phyloP scores from a whole-genome alignment of 2,888 invertebrate genomes.

The Fragum sueziense region DNA sequence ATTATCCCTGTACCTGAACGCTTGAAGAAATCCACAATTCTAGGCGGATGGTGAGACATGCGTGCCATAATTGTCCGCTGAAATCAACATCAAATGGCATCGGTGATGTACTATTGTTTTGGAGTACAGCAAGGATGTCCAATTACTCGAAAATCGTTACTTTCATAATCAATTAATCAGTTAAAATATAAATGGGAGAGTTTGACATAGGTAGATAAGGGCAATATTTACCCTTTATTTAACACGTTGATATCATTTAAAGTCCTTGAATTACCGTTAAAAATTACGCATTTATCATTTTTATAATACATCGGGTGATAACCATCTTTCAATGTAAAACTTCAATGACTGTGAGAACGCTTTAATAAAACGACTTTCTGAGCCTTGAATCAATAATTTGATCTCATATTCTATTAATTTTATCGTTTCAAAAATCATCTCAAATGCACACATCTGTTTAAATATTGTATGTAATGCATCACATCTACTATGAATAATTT shows the following conservation, averaged over 20 bases:
- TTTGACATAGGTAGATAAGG: neutral
- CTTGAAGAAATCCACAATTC: neutral
- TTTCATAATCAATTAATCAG: no score
- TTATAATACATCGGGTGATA: neutral
- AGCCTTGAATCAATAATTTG: neutral
- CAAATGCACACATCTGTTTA: no score
- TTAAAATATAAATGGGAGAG: neutral
- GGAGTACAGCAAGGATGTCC: no score
- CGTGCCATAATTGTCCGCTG: neutral
- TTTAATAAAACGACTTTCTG: neutral
- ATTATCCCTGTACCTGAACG: constrained; percentile 7
- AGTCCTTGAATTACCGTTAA: constrained; percentile 6
- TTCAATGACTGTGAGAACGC: neutral
- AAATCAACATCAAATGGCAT: no score
- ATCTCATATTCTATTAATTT: no score
- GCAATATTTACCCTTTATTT: constrained; percentile 22
- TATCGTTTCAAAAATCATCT: no score
- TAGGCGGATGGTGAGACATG: neutral
- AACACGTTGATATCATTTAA: constrained; percentile 10
- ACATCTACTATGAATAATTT: no score
- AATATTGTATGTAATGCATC: no score
- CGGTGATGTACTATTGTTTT: neutral
- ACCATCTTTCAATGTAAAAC: neutral
- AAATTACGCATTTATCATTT: constrained; percentile 1
- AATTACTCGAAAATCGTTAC: no score